Percentiles rank a stretch among this genome's conserved stretches.
Conservation (phyloP, 2,113 vertebrate genomes). For the Rhinolophus sinicus region DNA sequence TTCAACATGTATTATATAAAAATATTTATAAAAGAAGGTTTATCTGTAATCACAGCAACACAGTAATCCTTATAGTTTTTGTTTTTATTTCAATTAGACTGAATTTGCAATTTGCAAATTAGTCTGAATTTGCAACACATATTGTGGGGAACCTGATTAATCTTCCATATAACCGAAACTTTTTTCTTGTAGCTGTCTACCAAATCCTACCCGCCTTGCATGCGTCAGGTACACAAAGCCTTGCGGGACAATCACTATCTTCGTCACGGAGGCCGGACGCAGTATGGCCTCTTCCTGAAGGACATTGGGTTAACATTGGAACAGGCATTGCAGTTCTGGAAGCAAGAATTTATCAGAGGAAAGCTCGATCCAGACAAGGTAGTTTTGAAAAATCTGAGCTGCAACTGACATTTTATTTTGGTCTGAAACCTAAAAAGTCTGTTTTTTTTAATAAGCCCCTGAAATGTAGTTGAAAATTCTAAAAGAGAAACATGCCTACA, state of each 20-base stretch:
- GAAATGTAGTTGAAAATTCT: conserved; percentile 47
- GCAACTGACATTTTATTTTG: not conserved
- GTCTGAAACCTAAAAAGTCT: not conserved
- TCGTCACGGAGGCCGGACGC: conserved; percentile 96
- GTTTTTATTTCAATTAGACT: conserved; percentile 54
- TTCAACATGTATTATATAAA: conserved; percentile 7
- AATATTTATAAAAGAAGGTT: conserved; percentile 15
- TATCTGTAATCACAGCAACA: not conserved
- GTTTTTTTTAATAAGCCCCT: not conserved
- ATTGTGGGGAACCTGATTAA: not conserved
- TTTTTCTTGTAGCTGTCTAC: conserved; percentile 88
- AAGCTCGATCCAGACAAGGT: conserved; percentile 99
- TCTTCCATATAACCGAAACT: not conserved
- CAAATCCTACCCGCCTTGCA: conserved; percentile 96
- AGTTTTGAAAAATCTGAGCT: conserved; percentile 67
- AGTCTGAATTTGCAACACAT: not conserved
- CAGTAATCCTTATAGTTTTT: not conserved
- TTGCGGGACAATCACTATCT: conserved; percentile 95
- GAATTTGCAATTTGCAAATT: not conserved
- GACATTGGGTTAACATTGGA: conserved; percentile 96
- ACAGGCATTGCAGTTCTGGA: conserved; percentile 98
- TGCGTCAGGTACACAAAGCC: conserved; percentile 94
- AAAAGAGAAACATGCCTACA: not conserved
- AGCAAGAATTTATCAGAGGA: conserved; percentile 93
- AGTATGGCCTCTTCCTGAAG: conserved; percentile 97